Base-by-base conservation (phyloP, 2,113 vertebrate species). In the Festucalex cinctus region DNA sequence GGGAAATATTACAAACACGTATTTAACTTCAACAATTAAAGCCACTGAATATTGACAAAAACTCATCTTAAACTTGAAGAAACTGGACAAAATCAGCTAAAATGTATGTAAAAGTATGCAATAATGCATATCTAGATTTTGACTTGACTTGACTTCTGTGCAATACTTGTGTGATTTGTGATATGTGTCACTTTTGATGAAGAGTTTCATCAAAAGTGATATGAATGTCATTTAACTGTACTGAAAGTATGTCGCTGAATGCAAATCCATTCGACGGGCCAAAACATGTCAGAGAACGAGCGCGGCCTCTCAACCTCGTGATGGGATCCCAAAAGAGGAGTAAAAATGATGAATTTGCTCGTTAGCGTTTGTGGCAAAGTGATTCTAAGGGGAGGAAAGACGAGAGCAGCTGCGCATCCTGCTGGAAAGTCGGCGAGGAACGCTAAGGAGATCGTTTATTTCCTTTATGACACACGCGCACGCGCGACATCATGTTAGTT, bases 301-400 rank as follows among this genome's bases (percentile, higher is more conserved):
- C 53, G 26, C 5, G 13, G 26, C 26, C 26, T 17, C 26, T 32
- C 54, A 28, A 28, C 54, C 53, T 6, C 14, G 13, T 56, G 54
- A 56, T 32, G 26, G 14, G 54, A 56, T 56, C 26, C 26, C 24
- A 56, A 56, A 56, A 14, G 53, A 56, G 54, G 54, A 56, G 54
- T 32, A 57, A 32, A 57, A 57, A 57, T 57, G 26, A 57, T 57
- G 26, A 57, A 57, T 57, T 57, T 57, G 54, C 14, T 17, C 54
- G 54, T 57, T 16, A 57, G 26, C 13, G 26, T 17, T 26, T 26
- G 16, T 32, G 26, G 54, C 54, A 57, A 57, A 57, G 54, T 57
- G 26, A 19, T 32, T 32, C 14, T 32, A 57, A 32, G 32, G 26
- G 54, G 54, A 32, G 54, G 16, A 57, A 17, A 57, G 54, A 57